These are phyloP conservation scores for Eilema depressum DNA, from an alignment of 2,888 invertebrate genomes.

Conservation along the genomic window DNA sequence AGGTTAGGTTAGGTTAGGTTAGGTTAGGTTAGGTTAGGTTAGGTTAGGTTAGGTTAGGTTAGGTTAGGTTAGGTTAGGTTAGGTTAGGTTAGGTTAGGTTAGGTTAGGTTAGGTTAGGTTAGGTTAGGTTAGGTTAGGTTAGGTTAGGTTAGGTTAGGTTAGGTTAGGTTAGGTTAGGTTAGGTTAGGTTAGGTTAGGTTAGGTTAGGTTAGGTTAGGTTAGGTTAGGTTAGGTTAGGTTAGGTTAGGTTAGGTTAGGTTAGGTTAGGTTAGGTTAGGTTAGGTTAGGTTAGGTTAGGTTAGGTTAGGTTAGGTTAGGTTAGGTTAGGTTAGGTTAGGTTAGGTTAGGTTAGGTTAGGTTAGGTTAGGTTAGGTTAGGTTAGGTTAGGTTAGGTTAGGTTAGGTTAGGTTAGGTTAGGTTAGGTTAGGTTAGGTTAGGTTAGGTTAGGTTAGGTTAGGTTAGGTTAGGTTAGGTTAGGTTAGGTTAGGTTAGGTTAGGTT, in stretches of 20 bases:
- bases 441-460: conserved; percentile 30
- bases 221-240: conserved; percentile 32
- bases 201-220: conserved; percentile 32
- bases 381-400: conserved; percentile 32
- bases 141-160: conserved; percentile 32
- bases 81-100: conserved; percentile 25
- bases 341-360: conserved; percentile 32
- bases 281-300: conserved; percentile 32
- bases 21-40: conserved; percentile 22
- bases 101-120: conserved; percentile 27
- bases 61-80: conserved; percentile 23
- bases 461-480: conserved; percentile 30
- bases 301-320: conserved; percentile 32
- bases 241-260: conserved; percentile 32
- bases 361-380: conserved; percentile 31
- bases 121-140: conserved; percentile 27
- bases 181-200: conserved; percentile 32
- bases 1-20: conserved; percentile 26
- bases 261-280: conserved; percentile 32
- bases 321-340: conserved; percentile 32
- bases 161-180: conserved; percentile 32
- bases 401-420: conserved; percentile 26
- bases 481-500: conserved; percentile 30
- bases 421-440: conserved; percentile 30
- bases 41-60: conserved; percentile 23